Base-by-base conservation (phyloP, 2,888 invertebrate species). In the Rapana venosa region DNA sequence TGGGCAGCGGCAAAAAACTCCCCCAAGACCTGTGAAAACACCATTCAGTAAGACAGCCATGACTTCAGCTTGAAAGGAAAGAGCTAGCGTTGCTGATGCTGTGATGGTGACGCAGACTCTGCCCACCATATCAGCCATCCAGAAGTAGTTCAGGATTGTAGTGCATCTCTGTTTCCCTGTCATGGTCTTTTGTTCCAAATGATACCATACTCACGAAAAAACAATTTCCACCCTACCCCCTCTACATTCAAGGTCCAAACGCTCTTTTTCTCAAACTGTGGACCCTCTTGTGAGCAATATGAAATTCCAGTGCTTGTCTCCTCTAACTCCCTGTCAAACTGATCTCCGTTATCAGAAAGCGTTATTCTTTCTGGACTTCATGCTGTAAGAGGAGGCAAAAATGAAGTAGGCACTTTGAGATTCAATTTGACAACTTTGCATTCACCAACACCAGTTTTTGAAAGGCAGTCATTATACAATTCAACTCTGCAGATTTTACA, bases 161-260 rank as follows among this genome's bases (percentile, higher is more conserved):
- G 26, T 35, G 26, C 66, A 66, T 26, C 70, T 20, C 20, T n/a
- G 70, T 20, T 35, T 87, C 87, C 22, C 6, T 70, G 36, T 32
- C 35, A 26, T 35, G 35, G 32, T 26, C 26, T 36, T 87, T 32
- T 17, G 15, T 70, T 20, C 35, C 36, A 22, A 87, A 87, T 1
- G 70, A 35, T 36, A 87, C 0, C 2, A 87, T 15, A 58, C 87
- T 87, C 15, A 70, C 47, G 47, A 87, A 87, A 70, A 87, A 87
- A 26, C 87, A 87, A 87, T 87, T 87, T 47, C 87, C 70, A 66
- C 70, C 87, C 20, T n/a, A n/a, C n/a, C n/a, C 66, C 87, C 32
- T 35, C 35, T 11, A 87, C 87, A 66, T 6, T 35, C 20, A 66
- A 66, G n/a, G n/a, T n/a, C n/a, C n/a, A n/a, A n/a, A n/a, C n/a